Percentiles rank a stretch among this genome's conserved stretches.
These are phyloP conservation scores for Sarcophaga variegata DNA, from an alignment of 2,888 invertebrate genomes.

Conservation along the genomic window DNA sequence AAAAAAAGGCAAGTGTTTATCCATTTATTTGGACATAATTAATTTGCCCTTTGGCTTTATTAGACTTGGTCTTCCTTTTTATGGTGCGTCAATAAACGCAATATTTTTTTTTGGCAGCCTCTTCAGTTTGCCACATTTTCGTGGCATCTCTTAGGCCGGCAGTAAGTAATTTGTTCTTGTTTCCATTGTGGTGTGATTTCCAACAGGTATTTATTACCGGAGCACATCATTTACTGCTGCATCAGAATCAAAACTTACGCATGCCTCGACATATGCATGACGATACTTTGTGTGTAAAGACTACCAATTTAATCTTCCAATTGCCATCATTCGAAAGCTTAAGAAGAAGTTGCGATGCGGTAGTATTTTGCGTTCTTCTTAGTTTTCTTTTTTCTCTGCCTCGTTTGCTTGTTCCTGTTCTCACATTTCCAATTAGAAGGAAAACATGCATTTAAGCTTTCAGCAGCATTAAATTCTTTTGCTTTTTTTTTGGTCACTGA, in stretches of 20 bases:
- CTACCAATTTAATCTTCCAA: slow-evolving; percentile 47
- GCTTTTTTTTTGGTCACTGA: not conserved
- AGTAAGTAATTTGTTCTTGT: slow-evolving; percentile 50
- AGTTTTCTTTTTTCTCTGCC: not conserved
- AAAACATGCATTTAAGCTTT: slow-evolving; percentile 45
- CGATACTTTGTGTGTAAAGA: too few relatives aligned
- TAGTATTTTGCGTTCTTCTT: not conserved
- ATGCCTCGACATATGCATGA: slow-evolving; percentile 7
- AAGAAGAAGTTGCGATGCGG: slow-evolving; percentile 1
- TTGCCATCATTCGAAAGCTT: slow-evolving; percentile 49
- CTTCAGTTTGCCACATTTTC: not conserved
- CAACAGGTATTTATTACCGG: slow-evolving; percentile 52
- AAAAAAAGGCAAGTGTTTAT: slow-evolving; percentile 14
- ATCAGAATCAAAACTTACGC: slow-evolving; percentile 15
- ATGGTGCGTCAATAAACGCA: not conserved
- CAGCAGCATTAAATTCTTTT: slow-evolving; percentile 2
- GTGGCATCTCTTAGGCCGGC: not conserved
- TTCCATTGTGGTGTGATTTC: slow-evolving; percentile 54
- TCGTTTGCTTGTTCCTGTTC: not conserved
- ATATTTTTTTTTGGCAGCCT: not conserved
- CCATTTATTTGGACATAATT: slow-evolving; percentile 52
- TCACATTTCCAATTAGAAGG: slow-evolving; percentile 46
- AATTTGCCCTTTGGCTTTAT: slow-evolving; percentile 51
- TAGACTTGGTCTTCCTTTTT: slow-evolving; percentile 3
- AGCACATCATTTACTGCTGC: slow-evolving; percentile 8